Percentiles rank a stretch among this genome's conserved stretches.
These are phyloP conservation scores for Synanthedon tipuliformis DNA, from an alignment of 2,888 invertebrate genomes.

Conservation along the genomic window DNA sequence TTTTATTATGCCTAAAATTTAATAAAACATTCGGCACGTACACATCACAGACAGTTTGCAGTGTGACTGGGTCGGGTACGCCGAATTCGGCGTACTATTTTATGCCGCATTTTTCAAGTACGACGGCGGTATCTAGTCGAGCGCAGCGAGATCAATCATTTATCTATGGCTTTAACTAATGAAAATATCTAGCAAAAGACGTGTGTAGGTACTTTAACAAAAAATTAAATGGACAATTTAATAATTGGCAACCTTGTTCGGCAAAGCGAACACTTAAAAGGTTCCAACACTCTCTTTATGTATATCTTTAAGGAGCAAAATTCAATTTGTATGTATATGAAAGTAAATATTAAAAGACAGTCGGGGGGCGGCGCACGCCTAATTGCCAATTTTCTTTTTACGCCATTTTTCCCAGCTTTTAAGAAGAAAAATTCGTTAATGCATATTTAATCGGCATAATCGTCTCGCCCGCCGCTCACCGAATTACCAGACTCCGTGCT, in stretches of 20 bases:
- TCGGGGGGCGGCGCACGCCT: constrained; percentile 28
- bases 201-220: too few species aligned
- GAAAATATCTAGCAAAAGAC: too few species aligned
- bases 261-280: constrained; percentile 21
- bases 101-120: too few species aligned
- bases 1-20: too few species aligned
- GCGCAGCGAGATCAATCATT: too few species aligned
- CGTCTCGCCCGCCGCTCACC: constrained; percentile 38
- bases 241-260: constrained; percentile 14
- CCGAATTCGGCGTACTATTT: too few species aligned
- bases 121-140: too few species aligned
- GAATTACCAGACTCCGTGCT: neutral
- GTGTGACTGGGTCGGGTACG: too few species aligned
- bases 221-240: too few species aligned
- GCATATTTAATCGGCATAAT: constrained; percentile 68
- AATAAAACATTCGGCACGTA: too few species aligned
- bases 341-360: constrained; percentile 26
- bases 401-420: constrained; percentile 66
- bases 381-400: constrained; percentile 69
- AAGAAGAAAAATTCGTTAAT: constrained; percentile 69
- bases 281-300: constrained; percentile 52
- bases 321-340: constrained; percentile 43
- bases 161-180: too few species aligned
- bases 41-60: too few species aligned
- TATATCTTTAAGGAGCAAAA: constrained; percentile 53